Percentiles rank a stretch among this genome's conserved stretches.
Conservation (phyloP, 1,140 invertebrate genomes). For the Vollenhovia emeryi region DNA sequence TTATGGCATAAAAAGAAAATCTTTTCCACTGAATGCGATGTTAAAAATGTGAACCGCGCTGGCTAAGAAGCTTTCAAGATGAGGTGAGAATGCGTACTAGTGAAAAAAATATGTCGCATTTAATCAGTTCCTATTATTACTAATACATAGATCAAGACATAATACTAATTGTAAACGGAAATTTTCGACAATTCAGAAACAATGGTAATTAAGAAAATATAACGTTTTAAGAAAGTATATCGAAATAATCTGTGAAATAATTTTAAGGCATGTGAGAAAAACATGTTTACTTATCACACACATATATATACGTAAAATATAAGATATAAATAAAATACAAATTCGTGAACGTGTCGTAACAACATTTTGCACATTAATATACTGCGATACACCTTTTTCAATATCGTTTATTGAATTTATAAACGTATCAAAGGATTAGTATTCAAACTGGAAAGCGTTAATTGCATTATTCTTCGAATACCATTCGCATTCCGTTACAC, state of each 20-base stretch:
- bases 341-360: background rate
- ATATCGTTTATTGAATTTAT: conserved; percentile 15
- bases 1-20: background rate
- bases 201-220: conserved; percentile 3
- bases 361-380: background rate
- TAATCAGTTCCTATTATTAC: background rate
- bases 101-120: background rate
- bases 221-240: background rate
- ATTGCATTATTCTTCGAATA: background rate
- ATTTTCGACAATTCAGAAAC: background rate
- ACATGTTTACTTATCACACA: too few species aligned
- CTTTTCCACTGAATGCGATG: conserved; percentile 3
- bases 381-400: background rate
- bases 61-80: background rate
- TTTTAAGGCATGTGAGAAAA: background rate
- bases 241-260: background rate
- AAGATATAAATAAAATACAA: background rate
- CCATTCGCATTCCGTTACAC: background rate
- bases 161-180: background rate
- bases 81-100: background rate
- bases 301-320: too few species aligned
- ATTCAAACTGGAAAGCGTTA: background rate
- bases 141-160: background rate
- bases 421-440: conserved; percentile 3
- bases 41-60: conserved; percentile 28